phyloP scores from a whole-genome alignment of 2,797 vertebrate genomes.

The Tympanoctomys barrerae region DNA sequence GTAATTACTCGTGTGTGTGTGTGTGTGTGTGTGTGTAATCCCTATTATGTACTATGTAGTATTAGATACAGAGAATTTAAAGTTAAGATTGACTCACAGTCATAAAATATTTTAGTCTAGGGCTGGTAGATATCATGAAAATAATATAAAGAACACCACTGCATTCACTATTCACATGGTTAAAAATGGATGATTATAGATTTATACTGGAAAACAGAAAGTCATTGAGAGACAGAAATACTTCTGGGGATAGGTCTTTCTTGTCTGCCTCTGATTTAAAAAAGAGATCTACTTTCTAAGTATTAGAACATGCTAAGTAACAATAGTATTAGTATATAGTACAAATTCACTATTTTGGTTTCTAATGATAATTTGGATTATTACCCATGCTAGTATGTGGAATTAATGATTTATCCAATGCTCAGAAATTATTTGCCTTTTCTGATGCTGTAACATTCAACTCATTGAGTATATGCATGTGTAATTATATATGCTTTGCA shows the following conservation, averaged over 20 bases:
- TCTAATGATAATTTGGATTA: neutral
- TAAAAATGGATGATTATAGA: neutral
- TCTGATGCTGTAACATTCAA: constrained; percentile 29
- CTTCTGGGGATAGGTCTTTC: neutral
- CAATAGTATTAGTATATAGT: neutral
- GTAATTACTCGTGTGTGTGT: neutral
- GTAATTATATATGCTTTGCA: neutral
- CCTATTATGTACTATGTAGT: neutral
- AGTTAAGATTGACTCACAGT: neutral
- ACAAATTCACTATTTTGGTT: constrained; percentile 32
- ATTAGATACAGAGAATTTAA: constrained; percentile 1
- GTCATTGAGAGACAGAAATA: neutral
- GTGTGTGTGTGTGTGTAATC: no score
- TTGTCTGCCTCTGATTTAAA: neutral
- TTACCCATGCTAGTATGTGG: neutral
- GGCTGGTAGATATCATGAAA: neutral
- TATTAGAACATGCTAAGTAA: neutral
- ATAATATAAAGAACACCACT: neutral
- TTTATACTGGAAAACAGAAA: constrained; percentile 46
- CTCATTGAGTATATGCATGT: constrained; percentile 12
- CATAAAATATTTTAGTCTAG: neutral
- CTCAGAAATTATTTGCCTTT: neutral
- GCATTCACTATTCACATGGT: neutral
- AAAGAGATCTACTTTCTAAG: neutral
- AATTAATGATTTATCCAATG: neutral